Conservation (phyloP, 2,888 invertebrate genomes). For the Eupithecia inturbata region DNA sequence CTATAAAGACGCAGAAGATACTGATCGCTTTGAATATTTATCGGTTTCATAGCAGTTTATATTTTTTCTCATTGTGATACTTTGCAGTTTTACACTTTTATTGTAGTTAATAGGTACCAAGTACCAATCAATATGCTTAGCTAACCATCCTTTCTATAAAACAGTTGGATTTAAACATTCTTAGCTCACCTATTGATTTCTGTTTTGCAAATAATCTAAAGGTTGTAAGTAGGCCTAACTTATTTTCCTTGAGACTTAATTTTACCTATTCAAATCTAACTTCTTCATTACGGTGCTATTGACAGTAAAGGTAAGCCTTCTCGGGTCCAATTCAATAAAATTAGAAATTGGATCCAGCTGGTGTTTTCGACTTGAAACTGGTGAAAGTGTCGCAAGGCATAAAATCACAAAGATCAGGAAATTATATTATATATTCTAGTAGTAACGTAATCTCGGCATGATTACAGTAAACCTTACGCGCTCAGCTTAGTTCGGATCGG, state of each 20-base stretch:
- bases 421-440: constrained; percentile 5
- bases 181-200: neutral
- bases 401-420: constrained; percentile 8
- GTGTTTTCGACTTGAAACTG: neutral
- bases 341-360: constrained; percentile 12
- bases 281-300: constrained; percentile 15
- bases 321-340: constrained; percentile 15
- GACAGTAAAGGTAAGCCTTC: constrained; percentile 13
- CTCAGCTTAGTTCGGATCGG: constrained; percentile 49
- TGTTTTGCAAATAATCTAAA: neutral
- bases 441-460: constrained; percentile 43
- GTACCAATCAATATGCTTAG: too few relatives aligned
- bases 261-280: constrained; percentile 9
- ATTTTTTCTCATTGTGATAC: neutral
- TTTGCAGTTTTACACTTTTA: neutral
- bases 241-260: constrained; percentile 6
- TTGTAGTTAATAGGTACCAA: neutral
- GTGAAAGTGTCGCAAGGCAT: neutral
- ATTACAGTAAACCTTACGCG: constrained; percentile 56
- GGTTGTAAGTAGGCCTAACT: neutral
- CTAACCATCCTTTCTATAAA: too few relatives aligned
- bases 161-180: neutral
- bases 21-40: constrained; percentile 35
- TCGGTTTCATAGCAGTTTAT: constrained; percentile 19
- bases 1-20: constrained; percentile 31